Evolutionary conservation across 2,888 invertebrate genomes (phyloP).

Genomic region (Meta bourneti): DNA sequence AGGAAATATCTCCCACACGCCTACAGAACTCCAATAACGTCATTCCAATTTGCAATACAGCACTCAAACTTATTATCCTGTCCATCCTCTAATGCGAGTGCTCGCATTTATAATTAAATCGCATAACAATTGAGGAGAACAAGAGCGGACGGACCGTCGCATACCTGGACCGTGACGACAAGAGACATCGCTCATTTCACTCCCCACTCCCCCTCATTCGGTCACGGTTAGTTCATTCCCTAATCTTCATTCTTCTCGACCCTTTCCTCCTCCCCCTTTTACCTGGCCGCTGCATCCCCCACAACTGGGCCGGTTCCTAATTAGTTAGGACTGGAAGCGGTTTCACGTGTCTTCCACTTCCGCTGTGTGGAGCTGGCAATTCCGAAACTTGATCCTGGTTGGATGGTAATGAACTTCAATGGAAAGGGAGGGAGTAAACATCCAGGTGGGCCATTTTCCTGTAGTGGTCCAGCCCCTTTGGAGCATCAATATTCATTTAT

Average conservation of each 20-base stretch:
- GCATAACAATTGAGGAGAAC: constrained; percentile 17
- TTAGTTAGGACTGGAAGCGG: constrained; percentile 69
- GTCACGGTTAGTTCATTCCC: constrained; percentile 64
- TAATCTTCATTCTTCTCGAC: constrained; percentile 62
- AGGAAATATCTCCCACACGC: not conserved
- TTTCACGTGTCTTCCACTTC: constrained; percentile 69
- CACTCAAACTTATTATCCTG: constrained; percentile 50
- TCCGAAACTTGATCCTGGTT: constrained; percentile 53
- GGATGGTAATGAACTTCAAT: constrained; percentile 46
- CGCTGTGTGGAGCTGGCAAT: constrained; percentile 75
- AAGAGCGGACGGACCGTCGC: not conserved
- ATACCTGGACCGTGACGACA: constrained; percentile 60
- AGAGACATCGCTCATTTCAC: constrained; percentile 3
- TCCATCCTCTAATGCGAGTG: constrained; percentile 20
- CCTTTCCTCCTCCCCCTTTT: constrained; percentile 25
- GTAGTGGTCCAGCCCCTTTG: not conserved
- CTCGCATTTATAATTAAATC: constrained; percentile 54
- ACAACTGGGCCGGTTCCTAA: constrained; percentile 56
- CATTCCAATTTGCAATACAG: constrained; percentile 45
- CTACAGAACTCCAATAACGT: not conserved
- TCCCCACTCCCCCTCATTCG: constrained; percentile 1
- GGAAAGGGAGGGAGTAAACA: constrained; percentile 38
- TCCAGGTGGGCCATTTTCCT: constrained; percentile 51
- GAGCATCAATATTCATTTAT: constrained; percentile 62
- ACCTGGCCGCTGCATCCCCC: constrained; percentile 33